Base-by-base conservation (phyloP, 2,797 vertebrate species). In the Tapera naevia region DNA sequence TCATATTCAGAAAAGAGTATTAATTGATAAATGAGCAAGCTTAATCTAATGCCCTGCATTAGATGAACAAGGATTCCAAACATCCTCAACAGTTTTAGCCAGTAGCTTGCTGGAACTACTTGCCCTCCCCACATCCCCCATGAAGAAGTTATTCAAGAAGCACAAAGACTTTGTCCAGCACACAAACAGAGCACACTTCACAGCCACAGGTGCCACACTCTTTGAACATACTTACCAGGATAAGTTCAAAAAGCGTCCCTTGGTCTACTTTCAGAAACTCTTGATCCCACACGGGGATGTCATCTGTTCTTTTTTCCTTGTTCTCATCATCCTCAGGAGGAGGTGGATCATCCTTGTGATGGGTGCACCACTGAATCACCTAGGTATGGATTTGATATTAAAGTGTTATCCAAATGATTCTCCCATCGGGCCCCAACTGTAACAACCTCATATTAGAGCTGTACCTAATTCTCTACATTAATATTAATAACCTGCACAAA, bases 261-360 rank as follows among this genome's bases (percentile, higher is more conserved):
- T 99, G 99, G 98, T 99, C 99, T 96, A 99, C 99, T 98, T 99
- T 99, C 92, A 99, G 99, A 97, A 99, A 99, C 97, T 99, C 99
- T 97, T 99, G 99, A 98, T 99, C 99, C 99, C 99, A 99, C 74
- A 99, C 99, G 67, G 99, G 99, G 96, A 99, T 99, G 97, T 99
- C 99, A 91, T 99, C 99, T 37, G 99, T 99, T 97, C 99, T 98
- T 96, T 99, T 99, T 95, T 99, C 99, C 97, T 99, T 99, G 98
- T 99, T 99, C 97, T 99, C 99, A 89, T 99, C 99, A 50, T 99
- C 99, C 97, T 99, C 99, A 14, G 99, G 99, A 72, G 99, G 99
- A 98, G 99, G 99, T n/a, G 99, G 99, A 94, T 99, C 99, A 95
- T 99, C 99, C 98, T 99, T 99, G 98, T 99, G 99, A 97, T 99